Conservation (phyloP, 2,888 invertebrate genomes). For the Bombylius discolor region DNA sequence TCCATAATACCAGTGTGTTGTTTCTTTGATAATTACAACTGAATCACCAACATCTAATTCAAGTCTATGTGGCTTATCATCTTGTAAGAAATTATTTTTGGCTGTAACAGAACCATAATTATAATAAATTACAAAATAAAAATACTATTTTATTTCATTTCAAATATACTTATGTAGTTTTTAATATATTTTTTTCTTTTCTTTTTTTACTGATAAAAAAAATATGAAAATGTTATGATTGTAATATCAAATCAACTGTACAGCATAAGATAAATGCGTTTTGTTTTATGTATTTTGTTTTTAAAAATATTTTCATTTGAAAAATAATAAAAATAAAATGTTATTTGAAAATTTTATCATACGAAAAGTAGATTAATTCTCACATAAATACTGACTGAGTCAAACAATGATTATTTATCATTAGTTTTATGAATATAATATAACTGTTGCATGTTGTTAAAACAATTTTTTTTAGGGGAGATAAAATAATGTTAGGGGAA, state of each 20-base stretch:
- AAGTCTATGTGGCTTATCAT: conserved; percentile 33
- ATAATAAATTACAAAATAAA: too few relatives aligned
- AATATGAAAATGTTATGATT: neutral
- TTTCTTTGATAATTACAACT: conserved; percentile 33
- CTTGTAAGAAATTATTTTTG: conserved; percentile 35
- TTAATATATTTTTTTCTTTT: too few relatives aligned
- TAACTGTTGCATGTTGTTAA: too few relatives aligned
- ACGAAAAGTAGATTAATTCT: too few relatives aligned
- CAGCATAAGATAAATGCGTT: neutral
- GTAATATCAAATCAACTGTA: neutral
- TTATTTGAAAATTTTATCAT: too few relatives aligned
- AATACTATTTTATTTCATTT: too few relatives aligned
- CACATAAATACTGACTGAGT: too few relatives aligned
- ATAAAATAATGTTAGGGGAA: neutral
- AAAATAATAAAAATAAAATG: neutral
- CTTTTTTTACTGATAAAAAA: neutral
- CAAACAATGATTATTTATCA: too few relatives aligned
- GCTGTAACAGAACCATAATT: conserved; percentile 20
- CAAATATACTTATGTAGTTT: too few relatives aligned
- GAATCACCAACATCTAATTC: conserved; percentile 35
- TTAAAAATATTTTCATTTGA: neutral
- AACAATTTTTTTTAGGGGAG: neutral
- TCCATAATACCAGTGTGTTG: conserved; percentile 36
- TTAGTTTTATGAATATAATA: too few relatives aligned
- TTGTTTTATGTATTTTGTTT: neutral